Percentiles rank a stretch among this genome's conserved stretches.
phyloP scores from a whole-genome alignment of 2,888 invertebrate genomes.

The Drosophila villosipedis region DNA sequence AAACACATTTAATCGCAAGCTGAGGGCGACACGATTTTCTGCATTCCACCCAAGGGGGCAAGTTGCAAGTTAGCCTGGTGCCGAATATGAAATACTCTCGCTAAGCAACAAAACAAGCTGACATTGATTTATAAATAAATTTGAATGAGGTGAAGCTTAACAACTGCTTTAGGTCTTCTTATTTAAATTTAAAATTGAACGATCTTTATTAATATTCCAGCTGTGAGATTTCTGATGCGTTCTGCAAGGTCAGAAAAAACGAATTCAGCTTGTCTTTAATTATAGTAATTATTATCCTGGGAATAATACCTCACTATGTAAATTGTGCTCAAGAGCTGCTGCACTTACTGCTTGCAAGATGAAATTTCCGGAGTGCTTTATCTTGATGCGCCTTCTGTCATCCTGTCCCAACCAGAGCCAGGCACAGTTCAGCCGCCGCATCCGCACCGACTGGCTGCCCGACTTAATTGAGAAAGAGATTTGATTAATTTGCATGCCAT shows the following conservation, averaged over 20 bases:
- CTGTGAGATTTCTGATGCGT: neutral
- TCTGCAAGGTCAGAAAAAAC: neutral
- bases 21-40: conserved; percentile 25
- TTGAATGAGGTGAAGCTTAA: neutral
- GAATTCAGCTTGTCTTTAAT: conserved; percentile 37
- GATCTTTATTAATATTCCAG: neutral
- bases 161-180: neutral
- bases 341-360: conserved; percentile 18
- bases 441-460: neutral
- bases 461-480: conserved; percentile 72
- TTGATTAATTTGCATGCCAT: conserved; percentile 78
- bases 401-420: neutral
- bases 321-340: conserved; percentile 11
- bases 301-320: conserved; percentile 19
- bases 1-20: conserved; percentile 46
- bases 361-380: conserved; percentile 36
- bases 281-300: conserved; percentile 40
- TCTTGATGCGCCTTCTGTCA: conserved; percentile 14
- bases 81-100: neutral
- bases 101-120: neutral
- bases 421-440: neutral
- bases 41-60: neutral
- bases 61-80: neutral
- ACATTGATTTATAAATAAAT: neutral
- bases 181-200: neutral